phyloP scores from a whole-genome alignment of 2,113 vertebrate species.

The Sylvia atricapilla region DNA sequence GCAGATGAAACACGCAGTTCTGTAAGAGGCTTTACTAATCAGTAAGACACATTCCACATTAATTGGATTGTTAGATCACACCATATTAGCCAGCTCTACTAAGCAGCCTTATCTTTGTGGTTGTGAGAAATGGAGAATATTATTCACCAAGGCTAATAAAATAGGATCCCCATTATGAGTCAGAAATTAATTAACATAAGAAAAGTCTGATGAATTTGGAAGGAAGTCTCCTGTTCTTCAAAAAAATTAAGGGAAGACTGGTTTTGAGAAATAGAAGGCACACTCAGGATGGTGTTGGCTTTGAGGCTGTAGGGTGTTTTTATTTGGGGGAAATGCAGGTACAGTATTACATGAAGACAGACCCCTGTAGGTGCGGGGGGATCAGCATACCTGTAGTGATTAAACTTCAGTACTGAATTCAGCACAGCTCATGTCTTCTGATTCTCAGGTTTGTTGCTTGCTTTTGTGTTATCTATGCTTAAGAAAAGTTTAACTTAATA shows the following conservation, averaged over 20 bases:
- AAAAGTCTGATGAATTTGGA: background rate
- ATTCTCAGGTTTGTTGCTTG: background rate
- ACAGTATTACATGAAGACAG: background rate
- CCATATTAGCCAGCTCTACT: background rate
- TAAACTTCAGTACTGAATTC: background rate
- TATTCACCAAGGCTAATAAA: background rate
- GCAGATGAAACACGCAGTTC: background rate
- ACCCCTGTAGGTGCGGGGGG: background rate
- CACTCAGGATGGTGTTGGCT: background rate
- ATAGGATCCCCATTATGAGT: background rate
- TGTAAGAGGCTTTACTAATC: slow-evolving; percentile 7
- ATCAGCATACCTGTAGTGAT: accelerated
- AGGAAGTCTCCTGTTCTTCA: background rate
- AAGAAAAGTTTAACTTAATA: background rate
- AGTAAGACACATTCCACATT: background rate
- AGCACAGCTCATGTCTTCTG: background rate
- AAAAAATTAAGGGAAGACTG: background rate
- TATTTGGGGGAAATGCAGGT: background rate
- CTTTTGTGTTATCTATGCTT: background rate
- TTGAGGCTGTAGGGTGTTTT: background rate
- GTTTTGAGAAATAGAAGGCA: background rate
- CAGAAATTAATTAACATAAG: background rate
- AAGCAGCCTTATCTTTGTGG: background rate
- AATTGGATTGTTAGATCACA: slow-evolving; percentile 15
- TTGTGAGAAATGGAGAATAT: background rate